Evolutionary conservation across 2,113 vertebrate species (phyloP).

Genomic region (Pagrus major): DNA sequence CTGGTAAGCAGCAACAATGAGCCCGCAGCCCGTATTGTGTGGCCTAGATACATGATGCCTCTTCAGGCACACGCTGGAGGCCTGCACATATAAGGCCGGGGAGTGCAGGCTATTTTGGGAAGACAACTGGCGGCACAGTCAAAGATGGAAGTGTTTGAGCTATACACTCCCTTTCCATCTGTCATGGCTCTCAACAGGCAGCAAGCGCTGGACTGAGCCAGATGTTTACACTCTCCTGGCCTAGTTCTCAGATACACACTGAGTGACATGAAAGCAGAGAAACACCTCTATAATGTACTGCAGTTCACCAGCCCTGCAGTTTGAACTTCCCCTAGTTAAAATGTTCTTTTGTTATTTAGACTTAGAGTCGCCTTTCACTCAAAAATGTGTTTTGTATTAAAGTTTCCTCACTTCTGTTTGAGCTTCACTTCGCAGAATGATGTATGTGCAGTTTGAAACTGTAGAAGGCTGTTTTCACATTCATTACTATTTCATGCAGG

Average conservation of each 20-base stretch:
- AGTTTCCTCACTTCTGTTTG: not conserved
- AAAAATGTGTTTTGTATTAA: not conserved
- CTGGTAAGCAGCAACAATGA: conserved; percentile 68
- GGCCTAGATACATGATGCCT: conserved; percentile 83
- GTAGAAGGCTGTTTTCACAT: not conserved
- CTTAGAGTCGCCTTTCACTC: not conserved
- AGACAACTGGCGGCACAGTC: conserved; percentile 83
- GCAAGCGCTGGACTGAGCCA: conserved; percentile 57
- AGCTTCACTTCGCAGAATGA: not conserved
- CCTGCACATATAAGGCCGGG: conserved; percentile 93
- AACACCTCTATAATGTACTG: not conserved
- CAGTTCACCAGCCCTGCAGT: not conserved
- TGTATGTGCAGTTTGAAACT: not conserved
- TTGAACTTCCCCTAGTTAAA: not conserved
- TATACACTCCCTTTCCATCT: conserved; percentile 78
- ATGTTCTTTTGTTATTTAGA: not conserved
- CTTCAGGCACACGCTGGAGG: conserved; percentile 73
- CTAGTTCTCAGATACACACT: conserved; percentile 63
- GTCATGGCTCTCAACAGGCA: conserved; percentile 77
- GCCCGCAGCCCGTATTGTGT: conserved; percentile 67
- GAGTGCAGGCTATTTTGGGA: conserved; percentile 90
- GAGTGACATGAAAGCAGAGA: conserved; percentile 7
- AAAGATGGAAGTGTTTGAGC: conserved; percentile 76
- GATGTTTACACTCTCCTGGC: conserved; percentile 76
- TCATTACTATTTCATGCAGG: not conserved